A percentile compares a stretch with the other conserved stretches of the same genome.
These are phyloP conservation scores for Heliconius melpomene DNA, from an alignment of 1,140 invertebrate species.

Conservation along the genomic window DNA sequence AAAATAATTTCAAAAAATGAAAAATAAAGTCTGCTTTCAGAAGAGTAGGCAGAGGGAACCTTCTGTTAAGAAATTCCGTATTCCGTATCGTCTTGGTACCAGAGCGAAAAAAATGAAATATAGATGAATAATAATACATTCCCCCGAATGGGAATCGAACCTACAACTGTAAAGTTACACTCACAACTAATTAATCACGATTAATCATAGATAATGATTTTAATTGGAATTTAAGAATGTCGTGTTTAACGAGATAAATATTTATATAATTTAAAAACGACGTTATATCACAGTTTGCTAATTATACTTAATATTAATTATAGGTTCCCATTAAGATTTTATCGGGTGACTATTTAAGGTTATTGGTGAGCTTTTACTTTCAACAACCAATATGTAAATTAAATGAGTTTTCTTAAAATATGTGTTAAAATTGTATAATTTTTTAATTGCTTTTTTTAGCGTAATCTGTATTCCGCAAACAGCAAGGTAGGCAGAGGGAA, in stretches of 20 bases:
- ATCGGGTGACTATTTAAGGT: neutral
- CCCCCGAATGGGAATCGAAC: too few species aligned
- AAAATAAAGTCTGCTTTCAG: neutral
- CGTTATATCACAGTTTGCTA: constrained; percentile 9
- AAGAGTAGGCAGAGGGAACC: too few species aligned
- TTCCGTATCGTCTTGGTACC: too few species aligned
- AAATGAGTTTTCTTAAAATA: neutral
- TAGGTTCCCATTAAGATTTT: constrained; percentile 1
- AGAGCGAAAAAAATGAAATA: too few species aligned
- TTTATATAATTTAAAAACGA: constrained; percentile 1
- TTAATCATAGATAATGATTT: neutral
- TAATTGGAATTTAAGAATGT: neutral
- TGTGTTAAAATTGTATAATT: neutral
- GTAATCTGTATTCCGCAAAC: too few species aligned
- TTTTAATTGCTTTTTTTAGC: neutral
- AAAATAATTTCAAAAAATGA: neutral
- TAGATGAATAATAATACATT: too few species aligned
- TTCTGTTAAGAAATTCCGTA: too few species aligned
- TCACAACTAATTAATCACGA: neutral
- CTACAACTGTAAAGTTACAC: too few species aligned
- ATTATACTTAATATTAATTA: constrained; percentile 8
- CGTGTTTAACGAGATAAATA: neutral
- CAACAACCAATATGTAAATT: neutral
- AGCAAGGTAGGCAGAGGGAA: neutral
- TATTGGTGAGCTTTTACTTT: constrained; percentile 10